phyloP scores from a whole-genome alignment of 2,888 invertebrate genomes.

The Tortricodes alternella region DNA sequence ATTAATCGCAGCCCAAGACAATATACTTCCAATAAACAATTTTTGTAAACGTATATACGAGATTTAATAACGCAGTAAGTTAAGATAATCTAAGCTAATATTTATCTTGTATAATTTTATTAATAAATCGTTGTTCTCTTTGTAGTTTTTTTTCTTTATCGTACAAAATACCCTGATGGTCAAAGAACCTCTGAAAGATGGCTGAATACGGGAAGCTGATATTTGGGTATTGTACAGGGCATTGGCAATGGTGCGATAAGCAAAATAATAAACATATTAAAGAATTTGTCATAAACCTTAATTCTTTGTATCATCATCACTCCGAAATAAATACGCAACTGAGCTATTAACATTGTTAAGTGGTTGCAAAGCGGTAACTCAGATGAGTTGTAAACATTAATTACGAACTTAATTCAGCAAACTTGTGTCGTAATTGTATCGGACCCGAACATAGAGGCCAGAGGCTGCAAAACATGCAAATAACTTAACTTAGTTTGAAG shows the following conservation, averaged over 20 bases:
- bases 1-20: conserved; percentile 1
- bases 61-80: not conserved
- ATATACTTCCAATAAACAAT: not conserved
- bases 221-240: too few species aligned
- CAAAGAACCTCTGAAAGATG: not conserved
- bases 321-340: not conserved
- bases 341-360: conserved; percentile 1
- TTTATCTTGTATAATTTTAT: conserved; percentile 7
- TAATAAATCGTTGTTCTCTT: conserved; percentile 21
- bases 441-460: not conserved
- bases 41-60: not conserved
- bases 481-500: not conserved
- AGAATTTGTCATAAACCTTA: too few species aligned
- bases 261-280: too few species aligned
- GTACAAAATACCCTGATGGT: too few species aligned
- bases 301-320: too few species aligned
- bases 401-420: not conserved
- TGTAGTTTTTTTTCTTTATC: not conserved
- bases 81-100: conserved; percentile 1
- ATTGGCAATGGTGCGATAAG: too few species aligned
- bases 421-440: not conserved
- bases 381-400: not conserved
- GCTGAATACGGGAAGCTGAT: not conserved
- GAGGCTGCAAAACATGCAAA: not conserved
- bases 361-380: not conserved